Base-by-base conservation (phyloP, 2,113 vertebrate genomes). In the Ptilonorhynchus violaceus region DNA sequence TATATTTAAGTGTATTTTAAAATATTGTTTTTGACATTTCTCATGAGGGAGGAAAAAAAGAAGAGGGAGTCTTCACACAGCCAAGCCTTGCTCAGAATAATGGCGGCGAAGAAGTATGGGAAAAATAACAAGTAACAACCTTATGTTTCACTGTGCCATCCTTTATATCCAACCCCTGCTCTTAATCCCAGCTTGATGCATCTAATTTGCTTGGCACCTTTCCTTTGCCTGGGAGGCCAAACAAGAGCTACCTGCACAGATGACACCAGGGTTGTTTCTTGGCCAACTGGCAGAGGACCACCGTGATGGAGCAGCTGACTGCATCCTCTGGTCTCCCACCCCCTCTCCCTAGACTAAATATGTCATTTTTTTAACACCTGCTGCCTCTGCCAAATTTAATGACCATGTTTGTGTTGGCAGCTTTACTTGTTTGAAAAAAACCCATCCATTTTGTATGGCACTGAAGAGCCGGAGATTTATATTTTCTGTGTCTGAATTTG, bases 241-340 rank as follows among this genome's bases (percentile, higher is more conserved):
- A 97, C 85, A 95, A 95, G 95, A 97, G 92, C 95, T 97, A 97
- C 97, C 97, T 97, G 97, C 93, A 89, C 97, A 97, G 97, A 97
- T 97, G 97, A 97, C 97, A 97, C 97, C 97, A 97, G 96, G 97
- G 96, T 80, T 97, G 94, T 92, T 96, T 93, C 93, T 93, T 91
- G 92, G 95, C 97, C 97, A 97, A 83, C 85, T 97, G 97, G 97
- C 97, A 97, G 89, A 96, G 79, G 94, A 96, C 91, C 91, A 88
- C 92, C 0, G 8, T 94, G 97, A 84, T 96, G 96, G 96, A 97
- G 97, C 97, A 97, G 97, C 97, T 97, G 97, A 97, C 90, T 92
- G 72, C 78, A 77, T 96, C 79, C 92, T 89, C 97, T 97, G 95
- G 93, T 97, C 89, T 97, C 79, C 95, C 95, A 96, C 95, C 95